Conservation (phyloP, 2,888 invertebrate species). For the Alviniconcha strummeri region DNA sequence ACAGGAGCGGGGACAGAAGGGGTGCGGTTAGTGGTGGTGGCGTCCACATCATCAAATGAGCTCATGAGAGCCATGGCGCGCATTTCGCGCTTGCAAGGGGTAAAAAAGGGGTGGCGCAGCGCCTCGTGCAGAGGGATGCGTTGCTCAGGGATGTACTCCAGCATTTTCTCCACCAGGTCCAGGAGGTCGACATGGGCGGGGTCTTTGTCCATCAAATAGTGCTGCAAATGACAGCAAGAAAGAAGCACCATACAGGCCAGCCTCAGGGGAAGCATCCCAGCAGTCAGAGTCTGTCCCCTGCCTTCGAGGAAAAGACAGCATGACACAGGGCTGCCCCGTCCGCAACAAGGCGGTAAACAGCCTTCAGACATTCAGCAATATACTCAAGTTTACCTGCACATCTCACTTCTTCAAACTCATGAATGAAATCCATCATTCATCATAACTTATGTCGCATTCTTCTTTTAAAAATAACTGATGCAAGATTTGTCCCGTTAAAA, state of each 20-base stretch:
- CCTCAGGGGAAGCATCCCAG: no score
- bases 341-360: no score
- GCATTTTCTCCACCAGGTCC: slow-evolving; percentile 94
- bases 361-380: no score
- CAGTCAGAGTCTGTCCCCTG: no score
- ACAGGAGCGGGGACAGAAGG: slow-evolving; percentile 7
- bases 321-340: no score
- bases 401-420: not conserved
- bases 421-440: no score
- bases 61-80: slow-evolving; percentile 32
- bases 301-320: no score
- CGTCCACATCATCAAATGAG: slow-evolving; percentile 25
- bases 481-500: no score
- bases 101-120: slow-evolving; percentile 92
- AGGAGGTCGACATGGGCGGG: slow-evolving; percentile 95
- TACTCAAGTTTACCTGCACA: no score
- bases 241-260: slow-evolving; percentile 6
- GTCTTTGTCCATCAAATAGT: slow-evolving; percentile 90
- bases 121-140: slow-evolving; percentile 92
- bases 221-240: slow-evolving; percentile 77
- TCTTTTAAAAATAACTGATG: no score
- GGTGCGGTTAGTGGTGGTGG: slow-evolving; percentile 7
- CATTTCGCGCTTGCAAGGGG: slow-evolving; percentile 33
- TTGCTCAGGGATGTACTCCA: slow-evolving; percentile 96
- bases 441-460: no score